Percentiles rank a stretch among this genome's conserved stretches.
Conservation (phyloP, 2,888 invertebrate genomes). For the Aquatica leii region DNA sequence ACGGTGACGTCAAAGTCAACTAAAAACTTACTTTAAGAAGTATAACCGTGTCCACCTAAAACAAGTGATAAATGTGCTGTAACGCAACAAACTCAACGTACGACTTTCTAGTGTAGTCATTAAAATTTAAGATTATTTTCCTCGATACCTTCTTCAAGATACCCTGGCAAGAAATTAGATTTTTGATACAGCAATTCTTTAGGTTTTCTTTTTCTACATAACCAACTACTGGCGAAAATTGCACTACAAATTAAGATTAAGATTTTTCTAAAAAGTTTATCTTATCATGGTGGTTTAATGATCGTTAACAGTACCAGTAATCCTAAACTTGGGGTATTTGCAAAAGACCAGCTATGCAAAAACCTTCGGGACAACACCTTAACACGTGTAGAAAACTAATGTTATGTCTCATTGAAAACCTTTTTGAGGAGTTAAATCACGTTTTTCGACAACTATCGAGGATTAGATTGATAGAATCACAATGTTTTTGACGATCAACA, state of each 20-base stretch:
- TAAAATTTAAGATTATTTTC: no score
- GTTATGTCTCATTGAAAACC: no score
- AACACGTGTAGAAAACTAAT: slow-evolving; percentile 27
- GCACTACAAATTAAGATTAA: slow-evolving; percentile 13
- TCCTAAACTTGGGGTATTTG: slow-evolving; percentile 34
- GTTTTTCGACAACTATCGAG: slow-evolving; percentile 84
- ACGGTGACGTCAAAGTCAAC: not conserved
- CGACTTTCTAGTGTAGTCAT: no score
- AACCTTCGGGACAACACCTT: slow-evolving; percentile 35
- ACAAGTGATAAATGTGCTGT: slow-evolving; percentile 11
- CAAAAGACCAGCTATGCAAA: slow-evolving; percentile 26
- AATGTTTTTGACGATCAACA: no score
- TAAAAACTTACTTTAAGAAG: slow-evolving; percentile 17
- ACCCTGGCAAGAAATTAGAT: no score
- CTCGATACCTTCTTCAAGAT: no score
- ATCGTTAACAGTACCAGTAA: slow-evolving; percentile 26
- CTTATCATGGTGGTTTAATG: no score
- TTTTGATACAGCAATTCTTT: not conserved
- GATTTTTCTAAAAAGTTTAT: slow-evolving; percentile 7
- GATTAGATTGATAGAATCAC: slow-evolving; percentile 77
- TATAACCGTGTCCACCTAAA: slow-evolving; percentile 6
- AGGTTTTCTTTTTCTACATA: slow-evolving; percentile 12
- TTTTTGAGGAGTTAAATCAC: no score
- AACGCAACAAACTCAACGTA: slow-evolving; percentile 5
- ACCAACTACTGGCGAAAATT: slow-evolving; percentile 16